phyloP scores from a whole-genome alignment of 2,113 vertebrate genomes.

The Mionectes macconnelli region DNA sequence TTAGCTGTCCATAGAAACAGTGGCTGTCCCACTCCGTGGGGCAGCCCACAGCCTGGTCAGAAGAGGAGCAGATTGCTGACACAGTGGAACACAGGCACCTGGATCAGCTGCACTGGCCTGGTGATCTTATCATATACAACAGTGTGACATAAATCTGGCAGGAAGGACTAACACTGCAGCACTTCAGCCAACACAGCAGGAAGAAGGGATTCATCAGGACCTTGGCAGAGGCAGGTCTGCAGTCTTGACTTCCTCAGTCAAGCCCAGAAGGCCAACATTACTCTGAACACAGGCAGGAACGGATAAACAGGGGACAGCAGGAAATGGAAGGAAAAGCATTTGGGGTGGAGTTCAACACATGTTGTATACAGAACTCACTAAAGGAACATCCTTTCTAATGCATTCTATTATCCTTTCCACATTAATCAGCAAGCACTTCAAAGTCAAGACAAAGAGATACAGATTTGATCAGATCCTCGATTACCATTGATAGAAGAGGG shows the following conservation, averaged over 20 bases:
- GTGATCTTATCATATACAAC: accelerated
- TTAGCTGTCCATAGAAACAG: neutral
- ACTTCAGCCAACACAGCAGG: neutral
- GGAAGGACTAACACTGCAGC: neutral
- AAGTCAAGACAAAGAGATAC: neutral
- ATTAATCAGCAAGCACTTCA: neutral
- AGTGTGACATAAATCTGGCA: neutral
- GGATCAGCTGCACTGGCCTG: accelerated
- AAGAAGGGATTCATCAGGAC: neutral
- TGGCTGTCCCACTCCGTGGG: neutral
- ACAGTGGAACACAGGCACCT: neutral
- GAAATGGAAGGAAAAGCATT: neutral
- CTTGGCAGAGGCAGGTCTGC: neutral
- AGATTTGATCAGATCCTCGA: neutral
- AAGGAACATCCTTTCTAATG: neutral
- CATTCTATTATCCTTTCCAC: neutral
- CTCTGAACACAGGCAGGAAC: neutral
- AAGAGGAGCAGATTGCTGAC: neutral
- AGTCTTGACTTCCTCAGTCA: neutral
- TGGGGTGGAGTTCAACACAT: neutral
- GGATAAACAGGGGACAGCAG: neutral
- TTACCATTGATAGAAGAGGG: neutral
- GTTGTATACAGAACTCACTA: neutral
- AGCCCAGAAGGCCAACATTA: neutral
- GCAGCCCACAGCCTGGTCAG: neutral